phyloP scores from a whole-genome alignment of 1,140 invertebrate species.

The Apis mellifera region Amel_HAv3.1 CM009943.2:3646501-3647000 shows the following conservation, averaged over 20 bases:
- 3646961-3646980: no score
- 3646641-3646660: neutral
- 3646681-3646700: no score
- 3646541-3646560: constrained; percentile 57
- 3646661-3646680: no score
- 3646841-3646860: constrained; percentile 58
- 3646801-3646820: constrained; percentile 26
- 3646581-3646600: constrained; percentile 48
- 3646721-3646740: neutral
- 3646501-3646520: constrained; percentile 18
- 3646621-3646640: neutral
- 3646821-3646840: constrained; percentile 32
- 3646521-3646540: constrained; percentile 37
- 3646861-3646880: constrained; percentile 66
- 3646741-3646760: neutral
- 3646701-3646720: neutral
- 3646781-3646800: constrained; percentile 35
- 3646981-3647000: neutral
- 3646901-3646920: constrained; percentile 65
- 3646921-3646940: constrained; percentile 53
- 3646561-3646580: constrained; percentile 50
- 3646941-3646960: no score
- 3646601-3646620: constrained; percentile 36
- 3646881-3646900: constrained; percentile 57
- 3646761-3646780: constrained; percentile 47